Evolutionary conservation across 2,797 vertebrate species (phyloP).

Genomic region (Morus bassanus): DNA sequence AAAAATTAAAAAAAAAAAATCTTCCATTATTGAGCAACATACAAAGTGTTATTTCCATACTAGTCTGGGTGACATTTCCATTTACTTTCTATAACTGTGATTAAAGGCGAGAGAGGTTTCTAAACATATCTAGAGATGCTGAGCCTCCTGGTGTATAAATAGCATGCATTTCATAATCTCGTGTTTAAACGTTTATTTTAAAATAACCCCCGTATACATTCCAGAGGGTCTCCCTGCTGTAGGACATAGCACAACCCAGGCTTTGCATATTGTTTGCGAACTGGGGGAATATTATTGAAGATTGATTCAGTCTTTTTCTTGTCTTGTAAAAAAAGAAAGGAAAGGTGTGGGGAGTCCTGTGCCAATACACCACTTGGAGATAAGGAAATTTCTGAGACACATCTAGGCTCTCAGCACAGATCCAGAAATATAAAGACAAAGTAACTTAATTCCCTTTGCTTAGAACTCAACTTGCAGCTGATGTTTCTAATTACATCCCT

Average conservation of each 20-base stretch:
- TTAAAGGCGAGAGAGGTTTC: conserved; percentile 67
- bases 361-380: neutral
- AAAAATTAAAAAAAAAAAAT: neutral
- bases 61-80: conserved; percentile 68
- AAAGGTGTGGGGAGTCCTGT: neutral
- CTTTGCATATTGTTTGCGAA: conserved; percentile 8
- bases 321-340: neutral
- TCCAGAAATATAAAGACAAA: neutral
- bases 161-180: conserved; percentile 64
- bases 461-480: neutral
- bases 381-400: neutral
- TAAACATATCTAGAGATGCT: conserved; percentile 74
- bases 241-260: neutral
- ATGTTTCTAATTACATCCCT: conserved; percentile 17
- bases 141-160: conserved; percentile 69
- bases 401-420: neutral
- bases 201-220: conserved; percentile 70
- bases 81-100: conserved; percentile 68
- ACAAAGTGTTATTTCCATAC: conserved; percentile 43
- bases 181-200: conserved; percentile 67
- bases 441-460: conserved; percentile 32
- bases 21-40: conserved; percentile 34
- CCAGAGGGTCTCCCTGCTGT: conserved; percentile 56
- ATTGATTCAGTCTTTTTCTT: neutral
- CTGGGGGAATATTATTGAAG: neutral